Evolutionary conservation across 2,113 vertebrate genomes (phyloP), one percentile per base, ranked within the genome.

Genomic region (Dryoscopus gambensis): DNA sequence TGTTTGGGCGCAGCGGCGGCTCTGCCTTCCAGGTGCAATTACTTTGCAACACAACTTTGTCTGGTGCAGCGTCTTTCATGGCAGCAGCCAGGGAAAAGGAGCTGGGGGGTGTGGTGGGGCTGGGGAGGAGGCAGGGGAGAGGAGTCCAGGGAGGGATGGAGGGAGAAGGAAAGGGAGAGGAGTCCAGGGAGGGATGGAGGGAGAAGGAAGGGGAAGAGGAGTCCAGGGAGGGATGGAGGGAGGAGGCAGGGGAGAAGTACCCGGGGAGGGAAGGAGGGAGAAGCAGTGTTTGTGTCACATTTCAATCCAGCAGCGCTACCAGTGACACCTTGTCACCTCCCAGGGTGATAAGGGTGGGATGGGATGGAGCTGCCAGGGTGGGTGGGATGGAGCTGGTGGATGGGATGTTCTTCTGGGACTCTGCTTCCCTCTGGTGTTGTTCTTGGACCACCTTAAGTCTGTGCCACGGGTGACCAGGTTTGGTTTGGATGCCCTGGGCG

Each of bases 11-110:
- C 79, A 9, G 93, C 11, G 2, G 55, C 13, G 12, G 80, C 90
- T 95, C 53, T 97, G 95, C 97, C 97, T 97, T 90, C 84, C 91
- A 67, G 97, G 76, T 95, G 60, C 95, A 97, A 97, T 97, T 97
- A 97, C 94, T 95, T 79, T 49, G 94, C 96, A 94, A 95, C 93
- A 95, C 97, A 96, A 83, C 95, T 96, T 94, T 53, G 77, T 94
- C 96, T 89, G 91, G 85, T 2, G 5, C 59, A 0, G 55, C 1
- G 47, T 5, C 93, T 95, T 87, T 79, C 59, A 6, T 33, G 65
- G 64, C 15, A 28, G 75, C 22, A 39, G 67, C 65, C 6, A 14
- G 71, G 59, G 21, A 70, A 57, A 46, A 39, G 2, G 9, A 37
- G 77, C 17, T 31, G 53, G 28, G 73, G 71, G 70, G 21, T 56